A percentile compares a stretch with the other conserved stretches of the same genome.
Conservation (phyloP, 1,140 invertebrate species). For the Apis dorsata region DNA sequence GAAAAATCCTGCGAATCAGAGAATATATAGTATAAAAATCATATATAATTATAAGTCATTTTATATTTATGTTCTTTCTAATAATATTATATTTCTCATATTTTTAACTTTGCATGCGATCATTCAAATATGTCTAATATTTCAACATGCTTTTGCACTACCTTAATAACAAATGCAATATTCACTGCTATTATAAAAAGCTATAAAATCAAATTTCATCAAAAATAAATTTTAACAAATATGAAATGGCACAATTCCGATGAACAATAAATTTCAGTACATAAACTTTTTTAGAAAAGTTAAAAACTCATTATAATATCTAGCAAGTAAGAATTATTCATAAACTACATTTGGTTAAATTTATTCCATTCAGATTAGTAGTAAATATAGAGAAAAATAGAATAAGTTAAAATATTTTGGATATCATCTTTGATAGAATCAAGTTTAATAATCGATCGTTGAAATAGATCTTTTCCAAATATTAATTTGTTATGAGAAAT, state of each 20-base stretch:
- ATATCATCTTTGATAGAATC: constrained; percentile 51
- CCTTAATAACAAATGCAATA: constrained; percentile 53
- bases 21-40: constrained; percentile 36
- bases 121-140: constrained; percentile 46
- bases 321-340: constrained; percentile 14
- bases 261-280: constrained; percentile 43
- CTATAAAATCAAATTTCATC: constrained; percentile 58
- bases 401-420: constrained; percentile 53
- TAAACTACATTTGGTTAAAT: constrained; percentile 20
- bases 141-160: constrained; percentile 61
- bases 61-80: constrained; percentile 41
- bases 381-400: constrained; percentile 49
- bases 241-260: constrained; percentile 35
- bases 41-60: constrained; percentile 47
- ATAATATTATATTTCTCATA: constrained; percentile 28
- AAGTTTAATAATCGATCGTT: constrained; percentile 44
- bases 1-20: constrained; percentile 60
- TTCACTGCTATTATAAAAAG: constrained; percentile 34
- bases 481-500: constrained; percentile 35
- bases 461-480: constrained; percentile 33
- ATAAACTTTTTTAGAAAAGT: constrained; percentile 18
- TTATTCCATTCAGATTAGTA: constrained; percentile 37
- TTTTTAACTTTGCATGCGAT: constrained; percentile 47
- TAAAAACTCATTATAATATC: constrained; percentile 25
- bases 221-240: constrained; percentile 48